Evolutionary conservation across 1,140 invertebrate species (phyloP), one percentile per base, ranked within the genome.

Genomic region (Aphaenogaster ashmeadi): DNA sequence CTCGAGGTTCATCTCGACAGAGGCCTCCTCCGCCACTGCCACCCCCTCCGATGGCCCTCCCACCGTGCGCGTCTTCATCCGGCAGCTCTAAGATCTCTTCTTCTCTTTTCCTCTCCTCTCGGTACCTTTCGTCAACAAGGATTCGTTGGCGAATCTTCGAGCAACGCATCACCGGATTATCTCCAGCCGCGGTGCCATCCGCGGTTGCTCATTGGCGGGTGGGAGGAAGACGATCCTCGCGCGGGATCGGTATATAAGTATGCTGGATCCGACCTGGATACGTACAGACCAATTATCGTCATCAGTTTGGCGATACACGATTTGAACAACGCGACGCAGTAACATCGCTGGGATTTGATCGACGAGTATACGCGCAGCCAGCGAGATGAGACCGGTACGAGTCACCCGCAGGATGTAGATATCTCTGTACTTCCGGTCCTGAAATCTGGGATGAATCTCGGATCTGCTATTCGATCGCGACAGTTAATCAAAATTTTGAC

Each of bases 141-240:
- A 78, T 36, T 69, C 21, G 81, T 77, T 79, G 75, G 77, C 87
- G 72, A 88, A 91, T 91, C 90, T 78, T 54, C 75, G 77, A 90
- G 78, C 87, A 85, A 88, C 81, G 66, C 87, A 54, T 80, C 72
- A 81, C 47, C 87, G 89, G 83, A 66, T 90, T 87, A 83, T 90
- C 81, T 77, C 75, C 78, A 78, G n/a, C 54, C 52, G 8, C 52
- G 84, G 69, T 80, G 66, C 74, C 60, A 87, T 87, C 78, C 50
- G 58, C 36, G 60, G 60, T 74, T 69, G 77, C 79, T 52, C 41
- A 56, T 56, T 47, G 58, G 21, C 18, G 44, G 90, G 92, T 93
- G 92, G 92, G 92, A 92, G 92, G 92, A 92, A 93, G 92, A 93
- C 87, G 92, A 93, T 92, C 86, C 86, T 75, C 78, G 54, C 33